Evolutionary conservation across 2,113 vertebrate genomes (phyloP), one percentile per base, ranked within the genome.

Genomic region (Aplodontia rufa): DNA sequence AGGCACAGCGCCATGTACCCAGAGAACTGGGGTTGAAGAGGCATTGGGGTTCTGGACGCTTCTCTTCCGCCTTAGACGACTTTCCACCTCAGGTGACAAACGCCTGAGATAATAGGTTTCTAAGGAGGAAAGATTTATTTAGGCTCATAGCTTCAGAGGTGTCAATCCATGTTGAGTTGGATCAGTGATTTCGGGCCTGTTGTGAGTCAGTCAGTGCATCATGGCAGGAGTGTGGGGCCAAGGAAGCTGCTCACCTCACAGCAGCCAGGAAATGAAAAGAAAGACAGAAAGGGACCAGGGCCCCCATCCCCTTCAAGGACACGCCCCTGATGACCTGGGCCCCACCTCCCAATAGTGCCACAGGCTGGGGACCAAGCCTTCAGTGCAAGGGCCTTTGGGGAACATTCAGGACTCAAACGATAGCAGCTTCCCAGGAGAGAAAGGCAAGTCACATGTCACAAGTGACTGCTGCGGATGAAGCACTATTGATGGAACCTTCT

Each of bases 21-120:
- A 1, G 30, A 47, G 37, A 45, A 20, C 24, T 0, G 5, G 5
- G 55, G 14, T 2, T 24, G 45, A 75, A 71, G 13, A 93, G 26
- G 11, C 14, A 1, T 11, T 0, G 0, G 12, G 11, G 2, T 66
- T 69, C 19, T 0, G 6, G 62, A 28, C 0, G 28, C 51, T 71
- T 84, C 16, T 37, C 51, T 17, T 49, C 47, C 24, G 28, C 7
- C 17, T 24, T 74, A 6, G 10, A n/a, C 14, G 42, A n/a, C 10
- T 64, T 75, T 75, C 68, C 66, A 47, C 32, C 66, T 45, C 37
- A 62, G 35, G 35, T 47, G 58, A 66, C 78, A 30, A 17, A 89
- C 14, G 30, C 24, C 40, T 24, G 16, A 82, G 32, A 32, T 22
- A 40, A 22, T 64, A 66, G 22, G 7, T 4, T 53, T 45, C 64